Base-by-base conservation (phyloP, 2,113 vertebrate species). In the Egretta garzetta region DNA sequence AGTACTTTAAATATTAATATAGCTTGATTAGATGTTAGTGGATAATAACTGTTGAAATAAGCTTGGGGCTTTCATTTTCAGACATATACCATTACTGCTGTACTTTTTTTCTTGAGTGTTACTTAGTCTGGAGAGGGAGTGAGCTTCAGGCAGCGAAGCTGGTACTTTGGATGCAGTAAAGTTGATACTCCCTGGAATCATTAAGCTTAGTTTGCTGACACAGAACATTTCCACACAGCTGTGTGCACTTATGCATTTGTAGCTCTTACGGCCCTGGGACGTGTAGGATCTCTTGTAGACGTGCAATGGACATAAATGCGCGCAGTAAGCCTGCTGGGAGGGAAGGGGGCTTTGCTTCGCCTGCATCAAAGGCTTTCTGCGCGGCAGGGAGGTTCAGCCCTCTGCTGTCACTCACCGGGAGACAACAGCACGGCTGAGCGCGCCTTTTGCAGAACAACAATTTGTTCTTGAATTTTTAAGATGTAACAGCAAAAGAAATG, bases 301-400 rank as follows among this genome's bases (percentile, higher is more conserved):
- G 17, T 50, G 30, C 55, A 16, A 2, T 30, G 28, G 15, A 16
- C 9, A 7, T 37, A 5, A 7, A 24, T 21, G 19, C 0, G 4
- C 15, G 18, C 18, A 37, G 21, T 20, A 49, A 14, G 59, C 27
- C 41, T 74, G 14, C 8, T 49, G 35, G 35, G 27, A 52, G 6
- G 15, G 55, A 53, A 70, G 22, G 18, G 28, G 10, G 12, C 12
- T 80, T 62, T 47, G 21, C 28, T 45, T 80, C 33, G 18, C 45
- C 10, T 45, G 16, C 53, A 9, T 43, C 28, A 7, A 47, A 53
- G 24, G 13, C n/a, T 75, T 53, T 7, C 13, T 68, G 11, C 11
- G 41, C 23, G 14, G 12, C 35, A n/a, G 49, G n/a, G 15, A 49
- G 12, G 8, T 68, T 26, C 24, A 81, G 43, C 59, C 8, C 8